Evolutionary conservation across 2,797 vertebrate species (phyloP), one percentile per base, ranked within the genome.

Genomic region (Lepilemur ruficaudatus): DNA sequence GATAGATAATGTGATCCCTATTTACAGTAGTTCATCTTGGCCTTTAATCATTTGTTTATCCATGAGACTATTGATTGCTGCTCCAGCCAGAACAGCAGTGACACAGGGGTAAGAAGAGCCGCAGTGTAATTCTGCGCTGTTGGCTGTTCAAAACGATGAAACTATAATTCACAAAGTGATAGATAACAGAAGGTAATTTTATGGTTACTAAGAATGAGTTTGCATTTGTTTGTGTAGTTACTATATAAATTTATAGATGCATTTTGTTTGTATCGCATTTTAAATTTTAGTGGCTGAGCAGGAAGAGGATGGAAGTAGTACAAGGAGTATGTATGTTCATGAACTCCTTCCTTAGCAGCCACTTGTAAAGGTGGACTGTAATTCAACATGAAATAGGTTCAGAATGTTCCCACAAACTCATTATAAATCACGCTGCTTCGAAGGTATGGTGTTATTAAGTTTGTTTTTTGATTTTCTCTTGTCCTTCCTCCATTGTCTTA

Each of bases 151-250:
- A 97, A 97, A 97, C 94, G 87, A 98, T 98, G 98, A 98, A 98
- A 98, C 98, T 98, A 98, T 99, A 99, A 98, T 98, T 99, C 98
- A 99, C 98, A 95, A 97, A 98, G 98, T 99, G 99, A 99, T 98
- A 99, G 98, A 98, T 98, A 99, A 98, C 98, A 99, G 98, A 98
- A 99, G 98, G 98, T 99, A 99, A 99, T 99, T 99, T 99, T 99
- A 99, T 98, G 99, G 98, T 98, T 99, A 98, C 98, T 97, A 98
- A 98, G 98, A 99, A 99, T 98, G 98, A 98, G 98, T 98, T 99
- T 99, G 98, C 98, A 99, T 99, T 98, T 99, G 98, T 98, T 98
- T 98, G 98, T 98, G 98, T 99, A 98, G 99, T 98, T 99, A 98
- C 98, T 98, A 98, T 97, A 99, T 98, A 99, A 99, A 99, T 99